Evolutionary conservation across 2,888 invertebrate species (phyloP), one percentile per base, ranked within the genome.

Genomic region (Mongoloraphidia duomilia): DNA sequence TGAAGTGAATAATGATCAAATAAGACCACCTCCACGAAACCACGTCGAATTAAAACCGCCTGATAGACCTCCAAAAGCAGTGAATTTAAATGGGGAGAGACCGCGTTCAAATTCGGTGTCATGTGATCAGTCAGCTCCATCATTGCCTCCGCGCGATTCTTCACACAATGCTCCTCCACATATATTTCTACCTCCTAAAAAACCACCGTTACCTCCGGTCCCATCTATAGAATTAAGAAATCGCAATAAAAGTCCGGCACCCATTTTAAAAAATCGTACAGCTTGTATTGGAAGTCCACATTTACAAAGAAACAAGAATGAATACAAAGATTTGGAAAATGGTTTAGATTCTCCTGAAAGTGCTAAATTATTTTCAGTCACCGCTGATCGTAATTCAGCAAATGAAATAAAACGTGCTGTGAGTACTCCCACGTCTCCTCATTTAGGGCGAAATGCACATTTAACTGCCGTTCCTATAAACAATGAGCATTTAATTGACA

Each of bases 151-250:
- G 11, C 72, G 76, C 10, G 71, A 72, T 48, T 64, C 67, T 2
- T 60, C 58, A 49, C 60, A 63, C 12, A 64, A 64, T 52, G 62
- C 63, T 8, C 65, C 77, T 1, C 72, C 76, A 2, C 76, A 77
- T 41, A 56, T 77, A 38, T 63, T 75, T 46, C 58, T 79, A 57
- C 79, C 80, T 33, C 82, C 82, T 9, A 81, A 81, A 61, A 84
- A 83, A 64, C 83, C 83, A 37, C 82, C 83, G 34, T 63, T 84
- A 58, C 83, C 84, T 51, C 82, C 83, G 14, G 77, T 81, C 41
- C 79, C 81, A 8, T 78, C 78, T 51, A 68, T 78, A 56, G 79
- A 79, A 62, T 61, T 78, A 56, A 67, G 79, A 58, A 67, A 76
- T 59, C 76, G 77, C 61, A 75, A 69, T 9, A 48, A 40, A 36